Conservation (phyloP, 2,797 vertebrate species). For the Paedocypris micromegethes region DNA sequence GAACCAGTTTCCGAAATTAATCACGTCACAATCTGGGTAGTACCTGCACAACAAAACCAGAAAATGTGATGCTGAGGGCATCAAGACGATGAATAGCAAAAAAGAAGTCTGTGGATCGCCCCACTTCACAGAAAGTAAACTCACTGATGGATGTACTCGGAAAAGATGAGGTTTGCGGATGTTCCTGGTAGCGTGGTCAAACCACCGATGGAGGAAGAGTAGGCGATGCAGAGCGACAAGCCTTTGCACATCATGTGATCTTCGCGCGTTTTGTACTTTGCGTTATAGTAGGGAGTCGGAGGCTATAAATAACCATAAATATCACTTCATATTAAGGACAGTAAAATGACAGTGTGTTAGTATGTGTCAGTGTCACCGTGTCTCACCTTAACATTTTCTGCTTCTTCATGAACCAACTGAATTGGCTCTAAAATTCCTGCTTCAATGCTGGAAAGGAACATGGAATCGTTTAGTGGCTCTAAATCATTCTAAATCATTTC, state of each 20-base stretch:
- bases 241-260: slow-evolving; percentile 81
- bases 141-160: slow-evolving; percentile 83
- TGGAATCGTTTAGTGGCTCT: too few relatives aligned
- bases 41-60: slow-evolving; percentile 58
- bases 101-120: background rate
- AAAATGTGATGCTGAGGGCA: background rate
- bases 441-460: slow-evolving; percentile 17
- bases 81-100: too few relatives aligned
- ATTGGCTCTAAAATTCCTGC: slow-evolving; percentile 15
- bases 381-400: slow-evolving; percentile 18
- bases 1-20: slow-evolving; percentile 92
- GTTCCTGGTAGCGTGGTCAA: slow-evolving; percentile 86
- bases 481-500: too few relatives aligned
- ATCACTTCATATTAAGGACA: background rate
- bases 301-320: slow-evolving; percentile 28
- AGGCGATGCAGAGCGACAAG: slow-evolving; percentile 82
- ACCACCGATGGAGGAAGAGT: slow-evolving; percentile 85
- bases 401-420: slow-evolving; percentile 8
- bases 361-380: background rate
- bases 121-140: slow-evolving; percentile 47
- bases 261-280: slow-evolving; percentile 60
- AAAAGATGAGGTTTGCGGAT: slow-evolving; percentile 88
- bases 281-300: slow-evolving; percentile 42
- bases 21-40: slow-evolving; percentile 74
- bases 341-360: background rate